Percentiles rank a stretch among this genome's conserved stretches.
Conservation (phyloP, 2,888 invertebrate species). For the Platypus cylindrus region DNA sequence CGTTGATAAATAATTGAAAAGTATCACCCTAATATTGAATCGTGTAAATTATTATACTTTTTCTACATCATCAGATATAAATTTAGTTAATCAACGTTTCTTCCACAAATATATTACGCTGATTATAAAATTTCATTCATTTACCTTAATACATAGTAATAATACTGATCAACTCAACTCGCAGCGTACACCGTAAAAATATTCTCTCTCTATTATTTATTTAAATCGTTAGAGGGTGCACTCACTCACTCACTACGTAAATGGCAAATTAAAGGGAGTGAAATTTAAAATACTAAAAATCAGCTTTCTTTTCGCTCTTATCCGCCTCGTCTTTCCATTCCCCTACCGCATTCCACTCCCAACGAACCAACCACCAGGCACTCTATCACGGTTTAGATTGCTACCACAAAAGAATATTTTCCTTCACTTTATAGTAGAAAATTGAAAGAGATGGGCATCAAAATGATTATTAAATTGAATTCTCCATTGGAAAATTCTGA, state of each 20-base stretch:
- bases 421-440: background rate
- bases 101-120: background rate
- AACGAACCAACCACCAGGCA: no score
- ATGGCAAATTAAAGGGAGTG: conserved; percentile 25
- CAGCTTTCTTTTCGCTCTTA: conserved; percentile 16
- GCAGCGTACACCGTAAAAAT: conserved; percentile 26
- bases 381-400: no score
- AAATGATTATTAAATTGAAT: no score
- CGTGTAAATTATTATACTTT: no score
- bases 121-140: background rate
- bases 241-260: conserved; percentile 11
- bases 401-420: conserved; percentile 1
- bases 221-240: conserved; percentile 29
- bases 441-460: no score
- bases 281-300: conserved; percentile 26
- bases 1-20: no score
- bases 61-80: no score
- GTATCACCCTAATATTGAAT: no score
- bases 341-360: no score
- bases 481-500: no score
- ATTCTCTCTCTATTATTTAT: conserved; percentile 29
- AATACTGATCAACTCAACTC: conserved; percentile 16
- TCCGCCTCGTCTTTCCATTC: background rate
- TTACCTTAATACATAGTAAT: no score
- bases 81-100: no score